phyloP scores from a whole-genome alignment of 2,113 vertebrate species.

The Silurus asotus region DNA sequence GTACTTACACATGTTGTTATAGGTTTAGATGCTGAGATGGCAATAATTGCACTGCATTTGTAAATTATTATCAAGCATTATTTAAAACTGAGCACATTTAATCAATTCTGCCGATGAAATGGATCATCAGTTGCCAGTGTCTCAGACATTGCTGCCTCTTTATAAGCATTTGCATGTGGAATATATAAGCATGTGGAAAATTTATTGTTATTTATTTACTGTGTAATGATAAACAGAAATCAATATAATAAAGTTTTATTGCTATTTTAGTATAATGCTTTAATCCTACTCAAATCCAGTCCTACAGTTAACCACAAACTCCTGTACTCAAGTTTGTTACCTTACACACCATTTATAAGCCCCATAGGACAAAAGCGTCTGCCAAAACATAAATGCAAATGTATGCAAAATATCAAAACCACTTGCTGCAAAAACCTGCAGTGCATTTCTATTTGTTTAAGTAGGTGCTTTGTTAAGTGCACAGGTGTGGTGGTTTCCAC shows the following conservation, averaged over 20 bases:
- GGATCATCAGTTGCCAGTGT: not conserved
- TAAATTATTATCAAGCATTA: not conserved
- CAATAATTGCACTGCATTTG: not conserved
- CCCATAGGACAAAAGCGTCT: not conserved
- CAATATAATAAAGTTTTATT: not conserved
- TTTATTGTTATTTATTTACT: not conserved
- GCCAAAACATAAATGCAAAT: not conserved
- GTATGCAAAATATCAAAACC: not conserved
- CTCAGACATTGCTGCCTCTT: not conserved
- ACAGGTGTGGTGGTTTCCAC: constrained; percentile 15
- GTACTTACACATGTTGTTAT: not conserved
- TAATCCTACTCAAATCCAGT: not conserved
- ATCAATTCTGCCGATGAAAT: not conserved
- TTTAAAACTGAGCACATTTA: not conserved
- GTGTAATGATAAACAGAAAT: not conserved
- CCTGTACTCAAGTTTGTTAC: not conserved
- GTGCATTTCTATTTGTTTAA: not conserved
- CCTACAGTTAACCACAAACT: not conserved
- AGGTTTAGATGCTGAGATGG: not conserved
- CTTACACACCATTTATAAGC: not conserved
- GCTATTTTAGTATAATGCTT: not conserved
- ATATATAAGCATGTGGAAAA: too few species aligned
- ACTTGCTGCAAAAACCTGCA: not conserved
- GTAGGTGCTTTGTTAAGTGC: not conserved
- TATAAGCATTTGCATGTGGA: not conserved